A percentile compares a stretch with the other conserved stretches of the same genome.
Evolutionary conservation across 2,113 vertebrate genomes (phyloP).

Genomic region (Heliornis fulica): DNA sequence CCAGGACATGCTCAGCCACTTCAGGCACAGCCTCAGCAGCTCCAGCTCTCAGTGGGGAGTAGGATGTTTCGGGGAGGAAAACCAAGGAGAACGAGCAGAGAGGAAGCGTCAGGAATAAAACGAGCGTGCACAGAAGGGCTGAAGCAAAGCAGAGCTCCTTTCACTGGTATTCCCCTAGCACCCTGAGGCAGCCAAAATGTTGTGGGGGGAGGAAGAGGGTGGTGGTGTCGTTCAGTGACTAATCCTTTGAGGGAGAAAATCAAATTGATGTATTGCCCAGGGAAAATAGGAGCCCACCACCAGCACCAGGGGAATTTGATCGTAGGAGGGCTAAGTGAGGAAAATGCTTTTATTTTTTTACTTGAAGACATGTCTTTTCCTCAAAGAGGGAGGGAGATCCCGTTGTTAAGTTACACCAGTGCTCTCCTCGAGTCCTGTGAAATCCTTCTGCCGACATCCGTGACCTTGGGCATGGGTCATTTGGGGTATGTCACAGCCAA

Average conservation of each 20-base stretch:
- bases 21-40: not conserved
- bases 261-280: not conserved
- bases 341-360: not conserved
- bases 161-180: not conserved
- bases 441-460: not conserved
- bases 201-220: not conserved
- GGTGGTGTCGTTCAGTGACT: not conserved
- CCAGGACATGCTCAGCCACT: not conserved
- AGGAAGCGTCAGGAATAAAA: not conserved
- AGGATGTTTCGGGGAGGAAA: not conserved
- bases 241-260: conserved; percentile 30
- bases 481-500: not conserved
- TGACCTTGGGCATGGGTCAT: not conserved
- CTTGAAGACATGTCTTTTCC: not conserved
- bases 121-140: not conserved
- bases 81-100: not conserved
- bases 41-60: not conserved
- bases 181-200: not conserved
- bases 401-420: not conserved
- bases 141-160: not conserved
- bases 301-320: conserved; percentile 4
- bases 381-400: not conserved
- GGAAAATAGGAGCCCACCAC: not conserved
- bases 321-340: not conserved
- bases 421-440: not conserved